Percentiles rank a stretch among this genome's conserved stretches.
Evolutionary conservation across 2,113 vertebrate genomes (phyloP).

Genomic region (Mungos mungo): DNA sequence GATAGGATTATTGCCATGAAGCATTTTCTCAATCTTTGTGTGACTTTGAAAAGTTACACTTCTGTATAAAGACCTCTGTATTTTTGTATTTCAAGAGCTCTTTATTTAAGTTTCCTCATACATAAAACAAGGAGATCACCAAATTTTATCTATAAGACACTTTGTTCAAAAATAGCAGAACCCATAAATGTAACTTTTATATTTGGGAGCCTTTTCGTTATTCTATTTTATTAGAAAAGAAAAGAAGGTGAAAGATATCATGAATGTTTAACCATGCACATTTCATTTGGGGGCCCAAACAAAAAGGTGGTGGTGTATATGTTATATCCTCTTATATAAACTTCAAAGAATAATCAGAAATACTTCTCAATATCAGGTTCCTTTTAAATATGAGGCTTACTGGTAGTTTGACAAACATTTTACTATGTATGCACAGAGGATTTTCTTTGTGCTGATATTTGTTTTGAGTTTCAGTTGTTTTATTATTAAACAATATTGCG

Average conservation of each 20-base stretch:
- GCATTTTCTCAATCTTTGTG: background rate
- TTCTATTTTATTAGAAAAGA: background rate
- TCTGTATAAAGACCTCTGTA: slow-evolving; percentile 15
- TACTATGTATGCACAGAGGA: background rate
- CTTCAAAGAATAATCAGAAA: slow-evolving; percentile 3
- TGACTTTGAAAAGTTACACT: background rate
- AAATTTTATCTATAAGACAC: background rate
- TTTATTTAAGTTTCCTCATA: background rate
- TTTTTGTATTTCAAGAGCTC: slow-evolving; percentile 4
- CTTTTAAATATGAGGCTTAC: background rate
- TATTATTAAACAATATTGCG: slow-evolving; percentile 3
- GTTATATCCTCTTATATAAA: background rate
- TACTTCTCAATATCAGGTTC: background rate
- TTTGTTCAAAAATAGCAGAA: slow-evolving; percentile 1
- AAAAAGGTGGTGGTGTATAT: background rate
- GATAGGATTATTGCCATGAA: background rate
- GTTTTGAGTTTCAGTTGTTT: slow-evolving; percentile 49
- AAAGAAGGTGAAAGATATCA: background rate
- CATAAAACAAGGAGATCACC: slow-evolving; percentile 5
- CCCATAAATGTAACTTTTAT: background rate
- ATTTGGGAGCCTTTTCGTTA: background rate
- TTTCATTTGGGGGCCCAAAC: background rate
- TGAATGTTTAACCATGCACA: background rate
- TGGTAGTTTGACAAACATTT: background rate
- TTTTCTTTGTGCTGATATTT: slow-evolving; percentile 38